Evolutionary conservation across 1,140 invertebrate genomes (phyloP), one percentile per base, ranked within the genome.

Genomic region (Ridgeia piscesae): DNA sequence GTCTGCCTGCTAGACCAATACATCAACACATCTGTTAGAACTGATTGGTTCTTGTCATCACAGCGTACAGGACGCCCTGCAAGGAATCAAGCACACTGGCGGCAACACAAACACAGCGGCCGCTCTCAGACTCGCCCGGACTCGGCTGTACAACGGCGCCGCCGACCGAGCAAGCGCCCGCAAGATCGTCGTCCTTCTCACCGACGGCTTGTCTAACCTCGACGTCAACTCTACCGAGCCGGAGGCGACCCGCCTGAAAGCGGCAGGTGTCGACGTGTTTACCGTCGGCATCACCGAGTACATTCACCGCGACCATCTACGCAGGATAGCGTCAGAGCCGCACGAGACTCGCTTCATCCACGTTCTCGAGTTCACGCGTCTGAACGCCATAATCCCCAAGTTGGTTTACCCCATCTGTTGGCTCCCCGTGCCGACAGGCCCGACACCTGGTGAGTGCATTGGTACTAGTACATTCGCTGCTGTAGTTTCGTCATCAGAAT

Each of bases 71-170:
- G 35, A 90, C 89, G 33, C 89, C 35, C 35, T 90, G 89, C 14
- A 17, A 35, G 17, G 34, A 21, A 90, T 90, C 34, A 90, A 27
- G 2, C 89, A 90, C 58, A 92, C 89, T 88, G 92, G 91, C 21
- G 92, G 92, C 11, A 91, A 91, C 33, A 93, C 89, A n/a, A 93
- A 93, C 92, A 93, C 90, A 6, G 89, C 92, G 2, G 92, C 34
- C 11, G 92, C 91, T 6, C 88, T 93, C 31, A 31, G 91, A 1
- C 91, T 91, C 31, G 48, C 91, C 11, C 90, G 92, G 6, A 34
- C 35, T 14, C 90, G 48, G 8, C 50, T 91, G 35, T 93, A 89
- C 88, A 91, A 89, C 33, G 89, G 33, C 14, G 91, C 17, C 33
- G 92, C 35, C 11, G 92, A 77, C 35, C 42, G 92, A 91, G 21